These are phyloP conservation scores for Porites lutea DNA, from an alignment of 64 coral and sea anemone genomes.

Conservation along the genomic window DNA sequence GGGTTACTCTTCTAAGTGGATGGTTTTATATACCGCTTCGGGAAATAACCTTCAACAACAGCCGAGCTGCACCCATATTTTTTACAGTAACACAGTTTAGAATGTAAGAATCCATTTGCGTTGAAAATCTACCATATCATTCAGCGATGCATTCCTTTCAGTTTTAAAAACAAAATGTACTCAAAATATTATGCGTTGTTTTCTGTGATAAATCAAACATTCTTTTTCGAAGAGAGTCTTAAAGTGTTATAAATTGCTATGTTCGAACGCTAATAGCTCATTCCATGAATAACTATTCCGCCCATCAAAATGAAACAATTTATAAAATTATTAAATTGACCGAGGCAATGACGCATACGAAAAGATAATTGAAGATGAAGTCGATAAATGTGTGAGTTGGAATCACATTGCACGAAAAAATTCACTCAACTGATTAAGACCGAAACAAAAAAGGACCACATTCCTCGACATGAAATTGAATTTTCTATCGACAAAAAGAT, in stretches of 20 bases:
- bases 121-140: background rate
- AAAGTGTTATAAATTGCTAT: slow-evolving; percentile 3
- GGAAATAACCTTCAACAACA: slow-evolving; percentile 20
- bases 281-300: slow-evolving; percentile 22
- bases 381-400: too few species aligned
- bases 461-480: background rate
- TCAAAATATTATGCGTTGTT: background rate
- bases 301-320: slow-evolving; percentile 2
- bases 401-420: too few species aligned
- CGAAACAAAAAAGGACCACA: background rate
- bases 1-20: background rate
- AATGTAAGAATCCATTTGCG: background rate
- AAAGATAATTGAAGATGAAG: background rate
- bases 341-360: background rate
- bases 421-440: too few species aligned
- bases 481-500: background rate
- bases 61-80: slow-evolving; percentile 3
- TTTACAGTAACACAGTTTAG: background rate
- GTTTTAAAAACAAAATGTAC: background rate
- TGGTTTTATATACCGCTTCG: background rate
- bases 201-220: slow-evolving; percentile 7
- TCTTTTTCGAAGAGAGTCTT: background rate
- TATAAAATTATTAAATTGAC: background rate
- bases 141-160: background rate
- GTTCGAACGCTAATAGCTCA: background rate